Evolutionary conservation across 2,113 vertebrate species (phyloP), one percentile per base, ranked within the genome.

Genomic region (Engraulis encrasicolus): DNA sequence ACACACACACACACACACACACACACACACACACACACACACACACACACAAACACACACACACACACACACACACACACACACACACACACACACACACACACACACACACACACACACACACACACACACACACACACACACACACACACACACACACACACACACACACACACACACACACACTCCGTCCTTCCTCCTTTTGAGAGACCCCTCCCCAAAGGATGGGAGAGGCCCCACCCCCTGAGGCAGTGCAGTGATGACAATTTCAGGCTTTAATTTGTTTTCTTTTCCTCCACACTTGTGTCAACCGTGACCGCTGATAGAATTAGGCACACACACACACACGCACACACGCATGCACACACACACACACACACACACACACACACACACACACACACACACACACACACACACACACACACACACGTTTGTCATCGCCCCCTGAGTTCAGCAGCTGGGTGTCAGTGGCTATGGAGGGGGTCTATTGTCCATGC

Each of bases 281-380:
- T 38, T 82, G 50, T 85, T 79, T 49, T 61, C 66, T 78, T 78
- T 82, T 34, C 27, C 48, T 20, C 27, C 85, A 93, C 93, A 93
- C 94, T 58, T 90, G 61, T 88, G 90, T 92, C 94, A 36, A 50
- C 34, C 48, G 9, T 61, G 61, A 9, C 81, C 31, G 20, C 66
- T 66, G 80, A 89, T 87, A 85, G 87, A 86, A 90, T 87, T 86
- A 85, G 85, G 85, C 89, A 82, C 83, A 74, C 11, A 34, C 61
- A 71, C 61, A 14, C 61, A 23, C 58, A 23, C 58, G 1, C 58
- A 23, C 58, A 6, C n/a, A n/a, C 52, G n/a, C 52, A 58, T 0
- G n/a, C 19, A 58, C 52, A 58, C 19, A 61, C 58, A 6, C 58
- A 71, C 61, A 11, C 61, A 9, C 61, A 34, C 66, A 74, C 27